Conservation (phyloP, 2,888 invertebrate species). For the Alloplasta piceator region DNA sequence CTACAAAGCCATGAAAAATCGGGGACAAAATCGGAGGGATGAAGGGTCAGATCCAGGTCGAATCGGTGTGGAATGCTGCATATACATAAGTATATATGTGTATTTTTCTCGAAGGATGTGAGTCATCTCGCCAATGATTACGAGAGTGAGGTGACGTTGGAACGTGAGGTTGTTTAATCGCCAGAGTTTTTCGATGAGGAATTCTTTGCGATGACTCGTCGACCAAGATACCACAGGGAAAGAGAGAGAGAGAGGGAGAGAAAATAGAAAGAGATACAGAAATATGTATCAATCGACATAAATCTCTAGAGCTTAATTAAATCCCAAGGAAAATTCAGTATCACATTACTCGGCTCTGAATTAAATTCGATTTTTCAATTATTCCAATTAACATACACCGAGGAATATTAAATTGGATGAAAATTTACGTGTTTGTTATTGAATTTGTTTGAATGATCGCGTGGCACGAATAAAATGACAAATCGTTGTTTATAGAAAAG, state of each 20-base stretch:
- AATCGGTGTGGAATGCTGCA: too few relatives aligned
- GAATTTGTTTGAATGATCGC: neutral
- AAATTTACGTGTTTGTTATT: neutral
- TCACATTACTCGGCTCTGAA: too few relatives aligned
- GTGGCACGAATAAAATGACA: neutral
- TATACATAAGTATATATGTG: constrained; percentile 2
- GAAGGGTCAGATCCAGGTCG: too few relatives aligned
- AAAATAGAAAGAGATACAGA: too few relatives aligned
- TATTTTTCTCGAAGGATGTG: constrained; percentile 54
- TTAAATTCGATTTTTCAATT: too few relatives aligned
- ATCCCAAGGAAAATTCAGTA: too few relatives aligned
- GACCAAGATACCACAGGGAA: neutral
- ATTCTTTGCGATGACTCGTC: constrained; percentile 42
- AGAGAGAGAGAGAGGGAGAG: constrained; percentile 15
- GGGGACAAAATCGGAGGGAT: too few relatives aligned
- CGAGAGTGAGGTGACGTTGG: constrained; percentile 16
- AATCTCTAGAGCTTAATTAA: too few relatives aligned
- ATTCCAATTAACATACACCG: too few relatives aligned
- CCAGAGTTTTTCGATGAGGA: constrained; percentile 42
- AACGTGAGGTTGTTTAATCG: constrained; percentile 34
- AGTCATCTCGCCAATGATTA: constrained; percentile 47
- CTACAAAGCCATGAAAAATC: too few relatives aligned
- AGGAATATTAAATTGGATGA: neutral
- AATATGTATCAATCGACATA: too few relatives aligned
- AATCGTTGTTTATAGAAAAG: constrained; percentile 10